These are phyloP conservation scores for Desmodus rotundus DNA, from an alignment of 2,113 vertebrate species.

Conservation along the genomic window DNA sequence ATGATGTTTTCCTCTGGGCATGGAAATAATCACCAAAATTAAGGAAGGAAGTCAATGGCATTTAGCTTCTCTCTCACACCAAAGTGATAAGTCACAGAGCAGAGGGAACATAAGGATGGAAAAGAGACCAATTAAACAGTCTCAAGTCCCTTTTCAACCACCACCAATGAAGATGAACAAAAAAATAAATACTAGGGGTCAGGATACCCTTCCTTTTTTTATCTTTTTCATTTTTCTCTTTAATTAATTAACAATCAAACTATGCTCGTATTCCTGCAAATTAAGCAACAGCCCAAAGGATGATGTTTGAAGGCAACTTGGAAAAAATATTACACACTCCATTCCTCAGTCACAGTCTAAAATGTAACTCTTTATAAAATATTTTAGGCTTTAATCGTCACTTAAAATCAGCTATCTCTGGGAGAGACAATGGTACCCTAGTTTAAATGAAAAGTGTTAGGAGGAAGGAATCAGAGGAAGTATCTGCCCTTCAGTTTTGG, in stretches of 20 bases:
- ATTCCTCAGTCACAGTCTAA: conserved; percentile 5
- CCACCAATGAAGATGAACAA: neutral
- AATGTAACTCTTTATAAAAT: conserved; percentile 25
- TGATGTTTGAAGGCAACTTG: conserved; percentile 46
- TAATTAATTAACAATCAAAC: conserved; percentile 51
- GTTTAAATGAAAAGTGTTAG: neutral
- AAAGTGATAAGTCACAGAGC: conserved; percentile 30
- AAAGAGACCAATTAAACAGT: conserved; percentile 52
- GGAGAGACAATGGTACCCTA: neutral
- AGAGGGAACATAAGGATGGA: conserved; percentile 31
- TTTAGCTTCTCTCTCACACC: conserved; percentile 45
- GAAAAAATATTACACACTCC: neutral
- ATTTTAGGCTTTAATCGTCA: neutral
- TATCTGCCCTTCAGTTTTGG: neutral
- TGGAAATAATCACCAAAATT: conserved; percentile 64
- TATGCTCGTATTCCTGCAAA: conserved; percentile 30
- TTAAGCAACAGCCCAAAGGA: conserved; percentile 47
- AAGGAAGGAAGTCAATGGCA: conserved; percentile 58
- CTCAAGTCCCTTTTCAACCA: neutral
- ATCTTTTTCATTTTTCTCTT: conserved; percentile 30
- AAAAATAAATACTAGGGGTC: conserved; percentile 54
- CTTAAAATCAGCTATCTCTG: neutral
- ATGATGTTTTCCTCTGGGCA: conserved; percentile 39
- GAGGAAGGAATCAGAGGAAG: neutral
- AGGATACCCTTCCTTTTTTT: conserved; percentile 24